A percentile compares a stretch with the other conserved stretches of the same genome.
These are phyloP conservation scores for Tridacna gigas DNA, from an alignment of 2,888 invertebrate species.

Conservation along the genomic window DNA sequence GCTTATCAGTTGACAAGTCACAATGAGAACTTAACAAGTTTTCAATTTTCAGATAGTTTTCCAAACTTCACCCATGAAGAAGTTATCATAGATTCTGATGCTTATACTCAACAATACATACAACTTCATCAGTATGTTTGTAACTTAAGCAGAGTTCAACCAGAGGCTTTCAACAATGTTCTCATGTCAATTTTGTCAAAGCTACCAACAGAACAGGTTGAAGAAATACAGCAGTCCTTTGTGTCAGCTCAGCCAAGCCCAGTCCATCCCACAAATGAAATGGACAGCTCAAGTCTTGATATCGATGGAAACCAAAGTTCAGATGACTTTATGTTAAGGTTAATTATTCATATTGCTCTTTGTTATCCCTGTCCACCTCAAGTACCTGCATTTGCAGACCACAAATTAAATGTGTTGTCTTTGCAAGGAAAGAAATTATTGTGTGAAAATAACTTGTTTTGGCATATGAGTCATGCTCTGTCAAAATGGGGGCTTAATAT, in stretches of 20 bases:
- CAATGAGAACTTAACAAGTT: not conserved
- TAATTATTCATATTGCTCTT: not conserved
- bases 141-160: not conserved
- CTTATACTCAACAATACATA: not conserved
- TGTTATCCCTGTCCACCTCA: not conserved
- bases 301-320: not conserved
- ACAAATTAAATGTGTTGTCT: not conserved
- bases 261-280: slow-evolving; percentile 1
- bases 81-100: not conserved
- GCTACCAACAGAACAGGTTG: not conserved
- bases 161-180: not conserved
- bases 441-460: too few relatives aligned
- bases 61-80: not conserved
- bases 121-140: not conserved
- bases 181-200: not conserved
- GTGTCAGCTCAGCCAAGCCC: slow-evolving; percentile 8
- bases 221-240: not conserved
- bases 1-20: not conserved
- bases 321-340: slow-evolving; percentile 2
- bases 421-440: too few relatives aligned
- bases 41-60: not conserved
- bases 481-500: not conserved
- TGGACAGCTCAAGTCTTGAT: slow-evolving; percentile 12
- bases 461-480: not conserved
- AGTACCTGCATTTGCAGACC: not conserved